Evolutionary conservation across 1,140 invertebrate genomes (phyloP), one percentile per base, ranked within the genome.

Genomic region (Drosophila athabasca): DNA sequence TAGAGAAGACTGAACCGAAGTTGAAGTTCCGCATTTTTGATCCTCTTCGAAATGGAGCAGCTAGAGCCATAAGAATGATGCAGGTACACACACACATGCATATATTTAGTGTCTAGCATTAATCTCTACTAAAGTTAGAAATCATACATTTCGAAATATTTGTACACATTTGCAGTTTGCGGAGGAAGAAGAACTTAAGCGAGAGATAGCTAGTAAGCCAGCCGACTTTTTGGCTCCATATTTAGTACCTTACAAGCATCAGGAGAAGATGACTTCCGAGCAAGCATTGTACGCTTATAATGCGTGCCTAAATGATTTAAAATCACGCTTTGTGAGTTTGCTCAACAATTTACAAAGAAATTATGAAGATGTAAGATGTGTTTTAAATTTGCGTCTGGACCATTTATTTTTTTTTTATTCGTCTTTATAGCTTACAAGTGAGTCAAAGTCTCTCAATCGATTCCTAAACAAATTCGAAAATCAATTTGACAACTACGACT

Each of bases 211-310:
- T 3, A 90, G 82, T 22, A 90, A 90, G 58, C 91, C 92, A 1
- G 69, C 92, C 0, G 93, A 95, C 76, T 93, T 93, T 62, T 76
- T 95, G 13, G 91, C 92, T n/a, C 94, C 94, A 0, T 95, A 94
- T 77, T 70, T 95, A 6, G 92, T 93, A 1, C 90, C 92, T 39
- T 83, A 93, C 24, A 93, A 93, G n/a, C 87, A 92, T 70, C 91
- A 83, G 48, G 92, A 24, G 3, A 92, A 35, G 15, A 65, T 90
- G 2, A 90, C 76, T 5, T 57, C 31, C 24, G 68, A 89, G 2
- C 80, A 93, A 79, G 93, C 93, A 0, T 26, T 76, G 15, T 61
- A 90, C 9, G 74, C 93, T 0, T 92, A 90, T 64, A 76, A 93
- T 3, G 82, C 92, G 6, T 95, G 94, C 48, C 71, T 95, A 0